Conservation (phyloP, 2,888 invertebrate species). For the Coecobrya sp. region DNA sequence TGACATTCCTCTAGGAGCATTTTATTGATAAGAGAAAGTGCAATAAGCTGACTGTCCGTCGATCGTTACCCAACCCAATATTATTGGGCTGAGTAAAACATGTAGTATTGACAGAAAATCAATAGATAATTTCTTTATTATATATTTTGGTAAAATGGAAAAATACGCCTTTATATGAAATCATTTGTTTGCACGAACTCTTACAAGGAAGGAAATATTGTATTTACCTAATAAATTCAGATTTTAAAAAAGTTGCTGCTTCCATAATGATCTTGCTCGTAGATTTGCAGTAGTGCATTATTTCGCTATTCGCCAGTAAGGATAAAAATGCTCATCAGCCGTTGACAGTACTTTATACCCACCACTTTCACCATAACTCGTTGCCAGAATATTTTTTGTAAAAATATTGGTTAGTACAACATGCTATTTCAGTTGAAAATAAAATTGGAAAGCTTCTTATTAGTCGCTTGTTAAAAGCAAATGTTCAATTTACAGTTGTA, state of each 20-base stretch:
- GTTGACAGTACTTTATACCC: too few species aligned
- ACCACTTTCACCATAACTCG: too few species aligned
- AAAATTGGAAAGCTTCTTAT: too few species aligned
- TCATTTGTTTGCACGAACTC: not conserved
- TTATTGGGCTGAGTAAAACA: not conserved
- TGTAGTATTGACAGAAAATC: conserved; percentile 41
- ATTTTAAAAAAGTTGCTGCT: not conserved
- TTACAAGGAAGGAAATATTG: not conserved
- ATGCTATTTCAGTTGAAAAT: too few species aligned
- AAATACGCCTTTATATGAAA: not conserved
- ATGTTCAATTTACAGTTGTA: too few species aligned
- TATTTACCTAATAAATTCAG: not conserved
- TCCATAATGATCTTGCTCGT: not conserved
- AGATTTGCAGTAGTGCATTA: too few species aligned
- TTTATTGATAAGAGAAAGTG: conserved; percentile 1
- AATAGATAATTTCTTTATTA: conserved; percentile 13
- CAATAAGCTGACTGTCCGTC: not conserved
- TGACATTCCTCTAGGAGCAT: too few species aligned
- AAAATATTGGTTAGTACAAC: too few species aligned
- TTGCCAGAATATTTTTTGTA: too few species aligned
- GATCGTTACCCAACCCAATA: not conserved
- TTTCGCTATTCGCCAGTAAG: not conserved
- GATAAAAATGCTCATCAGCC: not conserved
- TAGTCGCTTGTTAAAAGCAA: too few species aligned
- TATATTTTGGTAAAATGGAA: not conserved